Evolutionary conservation across 1,140 invertebrate genomes (phyloP).

Genomic region (Plodia interpunctella): DNA sequence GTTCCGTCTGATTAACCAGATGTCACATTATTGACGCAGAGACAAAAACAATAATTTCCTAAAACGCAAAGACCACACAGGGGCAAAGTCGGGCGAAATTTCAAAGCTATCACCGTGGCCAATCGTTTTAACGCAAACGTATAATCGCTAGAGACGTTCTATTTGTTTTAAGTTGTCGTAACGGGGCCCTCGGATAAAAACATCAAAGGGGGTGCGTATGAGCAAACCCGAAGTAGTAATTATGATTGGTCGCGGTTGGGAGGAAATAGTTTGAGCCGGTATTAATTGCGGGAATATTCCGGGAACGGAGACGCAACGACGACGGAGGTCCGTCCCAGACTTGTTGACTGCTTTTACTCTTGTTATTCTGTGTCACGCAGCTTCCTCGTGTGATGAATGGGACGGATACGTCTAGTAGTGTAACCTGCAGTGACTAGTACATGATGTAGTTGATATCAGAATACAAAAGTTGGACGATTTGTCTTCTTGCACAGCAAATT

Average conservation of each 20-base stretch:
- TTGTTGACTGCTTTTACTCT: conserved; percentile 21
- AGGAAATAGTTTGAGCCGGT: conserved; percentile 71
- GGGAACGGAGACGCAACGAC: conserved; percentile 36
- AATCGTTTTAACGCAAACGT: conserved; percentile 70
- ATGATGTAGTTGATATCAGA: no score
- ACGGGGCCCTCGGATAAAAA: conserved; percentile 68
- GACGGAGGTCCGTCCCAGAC: conserved; percentile 32
- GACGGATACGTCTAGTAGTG: no score
- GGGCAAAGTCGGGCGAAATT: conserved; percentile 46
- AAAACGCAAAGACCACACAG: conserved; percentile 59
- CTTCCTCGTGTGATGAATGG: no score
- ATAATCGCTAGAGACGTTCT: conserved; percentile 67
- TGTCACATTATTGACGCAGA: conserved; percentile 41
- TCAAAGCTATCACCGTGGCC: conserved; percentile 65
- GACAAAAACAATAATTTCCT: conserved; percentile 35
- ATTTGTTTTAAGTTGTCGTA: conserved; percentile 74
- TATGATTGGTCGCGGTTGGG: conserved; percentile 70
- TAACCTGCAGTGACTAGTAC: no score
- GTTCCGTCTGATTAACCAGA: conserved; percentile 36
- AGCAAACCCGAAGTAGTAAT: conserved; percentile 66
- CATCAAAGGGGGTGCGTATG: conserved; percentile 69
- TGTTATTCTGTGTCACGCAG: not conserved
- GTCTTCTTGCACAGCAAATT: no score
- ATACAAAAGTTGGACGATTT: no score
- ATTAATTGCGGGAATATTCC: conserved; percentile 59